Percentiles rank a stretch among this genome's conserved stretches.
phyloP scores from a whole-genome alignment of 2,113 vertebrate genomes.

The Phaethornis superciliosus region DNA sequence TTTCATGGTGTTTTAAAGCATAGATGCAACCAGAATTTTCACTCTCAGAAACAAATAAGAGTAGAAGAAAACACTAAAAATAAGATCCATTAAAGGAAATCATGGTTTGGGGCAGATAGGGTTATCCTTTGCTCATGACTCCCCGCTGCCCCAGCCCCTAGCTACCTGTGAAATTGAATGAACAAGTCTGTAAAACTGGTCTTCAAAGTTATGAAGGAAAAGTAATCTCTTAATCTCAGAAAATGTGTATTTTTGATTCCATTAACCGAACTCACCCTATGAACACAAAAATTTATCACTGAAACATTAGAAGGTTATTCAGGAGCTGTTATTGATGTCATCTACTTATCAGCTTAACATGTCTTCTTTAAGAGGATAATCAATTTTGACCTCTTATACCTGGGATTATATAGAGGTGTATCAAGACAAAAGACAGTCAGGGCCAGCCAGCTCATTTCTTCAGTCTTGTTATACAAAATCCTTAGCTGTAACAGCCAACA shows the following conservation, averaged over 20 bases:
- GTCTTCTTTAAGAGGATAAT: neutral
- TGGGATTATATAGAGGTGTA: neutral
- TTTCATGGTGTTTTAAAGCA: neutral
- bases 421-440: neutral
- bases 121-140: neutral
- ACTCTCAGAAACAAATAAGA: neutral
- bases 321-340: accelerated
- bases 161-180: neutral
- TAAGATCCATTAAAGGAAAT: neutral
- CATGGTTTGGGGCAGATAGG: neutral
- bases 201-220: neutral
- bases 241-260: neutral
- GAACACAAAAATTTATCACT: neutral
- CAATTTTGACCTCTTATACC: neutral
- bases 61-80: neutral
- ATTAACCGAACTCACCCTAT: neutral
- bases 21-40: neutral
- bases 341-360: neutral
- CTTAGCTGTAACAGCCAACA: neutral
- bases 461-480: neutral
- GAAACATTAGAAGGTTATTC: neutral
- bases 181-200: neutral
- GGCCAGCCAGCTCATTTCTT: neutral
- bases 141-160: no score
- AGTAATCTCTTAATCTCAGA: neutral